These are phyloP conservation scores for Ceratothoa steindachneri DNA, from an alignment of 2,888 invertebrate genomes.

Conservation along the genomic window DNA sequence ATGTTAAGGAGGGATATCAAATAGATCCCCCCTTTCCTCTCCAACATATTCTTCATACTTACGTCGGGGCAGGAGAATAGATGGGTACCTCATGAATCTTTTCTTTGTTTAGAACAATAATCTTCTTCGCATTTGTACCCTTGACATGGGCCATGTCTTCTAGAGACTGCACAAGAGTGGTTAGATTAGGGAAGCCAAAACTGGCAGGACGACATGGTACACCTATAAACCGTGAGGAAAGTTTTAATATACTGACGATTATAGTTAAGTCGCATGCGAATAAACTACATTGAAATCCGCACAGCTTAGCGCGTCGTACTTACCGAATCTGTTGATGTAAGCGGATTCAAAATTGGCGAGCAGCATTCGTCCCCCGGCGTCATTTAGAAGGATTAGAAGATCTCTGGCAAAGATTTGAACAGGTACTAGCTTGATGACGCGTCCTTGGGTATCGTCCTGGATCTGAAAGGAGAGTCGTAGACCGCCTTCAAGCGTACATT, in stretches of 20 bases:
- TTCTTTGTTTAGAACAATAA: constrained; percentile 56
- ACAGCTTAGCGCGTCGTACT: constrained; percentile 1
- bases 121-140: constrained; percentile 55
- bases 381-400: constrained; percentile 57
- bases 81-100: background rate
- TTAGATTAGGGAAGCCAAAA: constrained; percentile 58
- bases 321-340: constrained; percentile 52
- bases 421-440: constrained; percentile 54
- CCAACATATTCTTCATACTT: too few relatives aligned
- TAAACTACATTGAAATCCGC: background rate
- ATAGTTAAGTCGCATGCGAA: background rate
- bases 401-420: constrained; percentile 59
- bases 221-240: constrained; percentile 23
- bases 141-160: constrained; percentile 58
- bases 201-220: constrained; percentile 57
- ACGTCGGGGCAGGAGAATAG: background rate
- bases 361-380: constrained; percentile 53
- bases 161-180: constrained; percentile 58
- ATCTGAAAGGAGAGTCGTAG: constrained; percentile 50
- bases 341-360: constrained; percentile 54
- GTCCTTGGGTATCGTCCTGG: constrained; percentile 49
- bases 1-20: too few relatives aligned
- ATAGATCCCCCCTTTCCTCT: too few relatives aligned
- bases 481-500: too few relatives aligned
- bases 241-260: background rate